These are phyloP conservation scores for Microplitis deprimator DNA, from an alignment of 2,888 invertebrate genomes.

Conservation along the genomic window DNA sequence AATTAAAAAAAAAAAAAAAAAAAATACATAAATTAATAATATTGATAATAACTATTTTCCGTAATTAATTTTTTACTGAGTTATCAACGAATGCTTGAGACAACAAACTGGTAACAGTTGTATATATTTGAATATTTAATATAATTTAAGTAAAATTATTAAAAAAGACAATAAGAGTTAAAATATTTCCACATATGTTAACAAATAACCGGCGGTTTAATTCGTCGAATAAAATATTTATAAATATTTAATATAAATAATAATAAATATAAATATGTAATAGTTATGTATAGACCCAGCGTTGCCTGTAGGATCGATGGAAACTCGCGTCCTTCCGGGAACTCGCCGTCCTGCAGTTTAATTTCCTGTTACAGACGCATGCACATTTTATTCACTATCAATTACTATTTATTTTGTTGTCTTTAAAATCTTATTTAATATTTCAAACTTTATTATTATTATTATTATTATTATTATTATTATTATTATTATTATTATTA, in stretches of 20 bases:
- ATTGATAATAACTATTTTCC: background rate
- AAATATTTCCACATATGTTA: conserved; percentile 20
- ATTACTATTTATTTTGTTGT: conserved; percentile 11
- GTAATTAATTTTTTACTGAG: background rate
- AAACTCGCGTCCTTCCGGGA: conserved; percentile 30
- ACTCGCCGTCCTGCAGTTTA: conserved; percentile 38
- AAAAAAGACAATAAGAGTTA: background rate
- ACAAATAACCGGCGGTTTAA: conserved; percentile 56
- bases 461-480: conserved; percentile 4
- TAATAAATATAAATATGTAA: conserved; percentile 33
- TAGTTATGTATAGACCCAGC: conserved; percentile 51
- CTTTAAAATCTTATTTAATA: conserved; percentile 20
- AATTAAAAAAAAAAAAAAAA: background rate
- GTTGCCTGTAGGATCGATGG: conserved; percentile 53
- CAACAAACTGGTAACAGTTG: background rate
- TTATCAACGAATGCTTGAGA: background rate
- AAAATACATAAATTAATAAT: background rate
- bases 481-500: conserved; percentile 5
- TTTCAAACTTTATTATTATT: background rate
- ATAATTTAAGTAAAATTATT: conserved; percentile 19
- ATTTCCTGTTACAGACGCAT: conserved; percentile 34
- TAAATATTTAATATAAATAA: conserved; percentile 59
- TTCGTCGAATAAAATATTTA: conserved; percentile 58
- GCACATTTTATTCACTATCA: conserved; percentile 19
- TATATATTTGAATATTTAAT: conserved; percentile 25